Percentiles rank a stretch among this genome's conserved stretches.
Conservation (phyloP, 2,888 invertebrate species). For the Malacosoma neustria region DNA sequence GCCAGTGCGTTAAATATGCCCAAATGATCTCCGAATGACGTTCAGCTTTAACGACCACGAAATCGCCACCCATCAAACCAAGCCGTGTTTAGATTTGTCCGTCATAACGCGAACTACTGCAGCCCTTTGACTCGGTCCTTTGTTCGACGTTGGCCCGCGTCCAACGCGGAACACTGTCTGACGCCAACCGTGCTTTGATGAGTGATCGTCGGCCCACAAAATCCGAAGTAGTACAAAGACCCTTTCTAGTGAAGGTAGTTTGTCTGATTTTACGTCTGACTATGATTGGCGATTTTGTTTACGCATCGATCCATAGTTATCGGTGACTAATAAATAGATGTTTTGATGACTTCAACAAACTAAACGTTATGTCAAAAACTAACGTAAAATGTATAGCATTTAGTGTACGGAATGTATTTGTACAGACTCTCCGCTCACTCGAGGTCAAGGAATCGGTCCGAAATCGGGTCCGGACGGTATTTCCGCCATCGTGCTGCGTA, state of each 20-base stretch:
- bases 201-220: neutral
- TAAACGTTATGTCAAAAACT: too few relatives aligned
- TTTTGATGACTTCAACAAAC: too few relatives aligned
- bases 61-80: slow-evolving; percentile 3
- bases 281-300: neutral
- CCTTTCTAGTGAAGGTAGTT: neutral
- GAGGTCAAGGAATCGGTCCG: too few relatives aligned
- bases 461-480: too few relatives aligned
- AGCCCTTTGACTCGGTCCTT: slow-evolving; percentile 46
- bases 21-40: neutral
- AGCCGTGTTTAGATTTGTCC: slow-evolving; percentile 29
- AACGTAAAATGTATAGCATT: too few relatives aligned
- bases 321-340: too few relatives aligned
- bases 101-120: slow-evolving; percentile 28
- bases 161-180: slow-evolving; percentile 49
- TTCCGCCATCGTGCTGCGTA: too few relatives aligned
- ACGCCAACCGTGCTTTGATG: neutral
- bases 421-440: too few relatives aligned
- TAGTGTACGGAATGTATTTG: too few relatives aligned
- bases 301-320: too few relatives aligned
- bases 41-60: neutral
- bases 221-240: neutral
- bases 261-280: neutral
- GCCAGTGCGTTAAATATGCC: too few relatives aligned
- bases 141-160: slow-evolving; percentile 44